A percentile compares a stretch with the other conserved stretches of the same genome.
Evolutionary conservation across 2,797 vertebrate genomes (phyloP).

Genomic region (Parambassis ranga): DNA sequence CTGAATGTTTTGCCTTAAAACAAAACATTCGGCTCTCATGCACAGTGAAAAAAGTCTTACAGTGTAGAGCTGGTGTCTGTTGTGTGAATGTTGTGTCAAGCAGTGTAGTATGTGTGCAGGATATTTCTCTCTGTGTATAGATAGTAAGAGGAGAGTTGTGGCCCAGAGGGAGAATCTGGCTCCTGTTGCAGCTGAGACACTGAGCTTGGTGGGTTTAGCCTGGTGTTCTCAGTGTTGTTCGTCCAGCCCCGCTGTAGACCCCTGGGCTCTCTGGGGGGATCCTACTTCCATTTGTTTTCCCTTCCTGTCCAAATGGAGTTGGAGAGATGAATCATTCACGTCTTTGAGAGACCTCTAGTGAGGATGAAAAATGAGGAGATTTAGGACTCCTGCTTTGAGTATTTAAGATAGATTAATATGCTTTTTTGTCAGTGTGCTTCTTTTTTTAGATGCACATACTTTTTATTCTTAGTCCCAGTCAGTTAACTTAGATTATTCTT

Average conservation of each 20-base stretch:
- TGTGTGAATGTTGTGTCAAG: slow-evolving; percentile 32
- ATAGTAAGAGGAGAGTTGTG: slow-evolving; percentile 36
- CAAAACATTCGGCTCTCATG: background rate
- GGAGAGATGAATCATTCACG: slow-evolving; percentile 68
- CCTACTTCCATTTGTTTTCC: slow-evolving; percentile 68
- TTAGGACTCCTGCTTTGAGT: slow-evolving; percentile 21
- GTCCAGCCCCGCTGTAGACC: slow-evolving; percentile 44
- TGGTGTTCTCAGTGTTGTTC: slow-evolving; percentile 63
- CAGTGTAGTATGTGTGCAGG: slow-evolving; percentile 38
- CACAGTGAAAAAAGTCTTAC: slow-evolving; percentile 31
- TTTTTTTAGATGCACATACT: background rate
- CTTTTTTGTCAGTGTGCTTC: slow-evolving; percentile 3
- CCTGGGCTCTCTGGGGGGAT: slow-evolving; percentile 33
- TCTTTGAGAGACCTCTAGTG: slow-evolving; percentile 53
- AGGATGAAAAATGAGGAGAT: slow-evolving; percentile 56
- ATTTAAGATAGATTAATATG: slow-evolving; percentile 47
- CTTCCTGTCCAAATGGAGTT: slow-evolving; percentile 65
- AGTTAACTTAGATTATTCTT: background rate
- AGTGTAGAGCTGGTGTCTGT: slow-evolving; percentile 6
- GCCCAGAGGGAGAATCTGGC: slow-evolving; percentile 50
- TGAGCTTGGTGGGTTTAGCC: slow-evolving; percentile 44
- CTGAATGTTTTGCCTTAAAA: background rate
- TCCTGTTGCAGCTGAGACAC: slow-evolving; percentile 56
- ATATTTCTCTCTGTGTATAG: slow-evolving; percentile 49
- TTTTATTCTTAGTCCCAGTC: background rate